Evolutionary conservation across 2,888 invertebrate species (phyloP).

Genomic region (Napeogenes inachia): DNA sequence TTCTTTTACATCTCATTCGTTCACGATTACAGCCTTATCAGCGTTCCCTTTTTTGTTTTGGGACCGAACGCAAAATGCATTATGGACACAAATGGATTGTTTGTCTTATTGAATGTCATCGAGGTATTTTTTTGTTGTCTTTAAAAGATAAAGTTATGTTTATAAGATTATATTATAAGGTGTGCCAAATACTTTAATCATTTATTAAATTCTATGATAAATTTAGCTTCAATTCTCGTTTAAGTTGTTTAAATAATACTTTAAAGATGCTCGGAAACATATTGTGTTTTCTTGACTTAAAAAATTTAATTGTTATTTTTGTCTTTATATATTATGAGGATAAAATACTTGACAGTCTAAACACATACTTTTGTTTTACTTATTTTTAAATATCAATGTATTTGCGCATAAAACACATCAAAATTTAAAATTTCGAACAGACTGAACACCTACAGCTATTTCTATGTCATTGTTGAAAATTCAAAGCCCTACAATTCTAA

Average conservation of each 20-base stretch:
- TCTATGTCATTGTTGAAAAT: conserved; percentile 27
- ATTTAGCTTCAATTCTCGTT: too few species aligned
- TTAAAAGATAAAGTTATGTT: neutral
- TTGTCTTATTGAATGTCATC: conserved; percentile 8
- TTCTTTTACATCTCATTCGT: conserved; percentile 64
- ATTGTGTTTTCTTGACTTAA: too few species aligned
- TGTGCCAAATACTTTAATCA: too few species aligned
- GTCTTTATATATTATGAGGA: too few species aligned
- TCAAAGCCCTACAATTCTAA: conserved; percentile 25
- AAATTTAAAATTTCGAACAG: conserved; percentile 15
- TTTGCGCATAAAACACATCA: conserved; percentile 20
- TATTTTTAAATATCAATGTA: conserved; percentile 14
- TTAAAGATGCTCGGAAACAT: too few species aligned
- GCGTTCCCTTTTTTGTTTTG: conserved; percentile 46
- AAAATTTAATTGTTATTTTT: too few species aligned
- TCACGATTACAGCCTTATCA: conserved; percentile 68
- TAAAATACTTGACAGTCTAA: too few species aligned
- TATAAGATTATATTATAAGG: too few species aligned
- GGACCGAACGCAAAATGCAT: conserved; percentile 27
- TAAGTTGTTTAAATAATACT: too few species aligned
- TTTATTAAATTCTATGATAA: too few species aligned
- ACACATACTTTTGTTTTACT: conserved; percentile 2
- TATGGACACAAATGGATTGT: conserved; percentile 24
- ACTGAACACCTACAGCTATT: conserved; percentile 13
- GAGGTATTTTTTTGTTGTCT: conserved; percentile 1